Conservation (phyloP, 2,113 vertebrate species). For the Carassius gibelio region DNA sequence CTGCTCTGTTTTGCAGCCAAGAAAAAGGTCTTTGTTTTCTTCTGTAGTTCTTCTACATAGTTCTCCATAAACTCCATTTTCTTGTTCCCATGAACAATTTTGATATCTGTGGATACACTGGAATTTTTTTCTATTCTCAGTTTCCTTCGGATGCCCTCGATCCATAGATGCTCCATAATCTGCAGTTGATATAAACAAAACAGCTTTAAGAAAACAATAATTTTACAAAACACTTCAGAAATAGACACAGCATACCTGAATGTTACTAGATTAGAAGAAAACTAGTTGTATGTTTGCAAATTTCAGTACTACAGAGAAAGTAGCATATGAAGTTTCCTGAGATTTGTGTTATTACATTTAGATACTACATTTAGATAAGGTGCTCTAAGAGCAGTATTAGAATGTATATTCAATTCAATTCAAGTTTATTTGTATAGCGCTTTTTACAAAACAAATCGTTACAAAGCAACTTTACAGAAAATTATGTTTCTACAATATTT, state of each 20-base stretch:
- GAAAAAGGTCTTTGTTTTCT: slow-evolving; percentile 10
- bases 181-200: slow-evolving; percentile 8
- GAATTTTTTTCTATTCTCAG: not conserved
- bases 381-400: too few relatives aligned
- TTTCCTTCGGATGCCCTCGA: not conserved
- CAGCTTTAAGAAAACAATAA: slow-evolving; percentile 9
- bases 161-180: slow-evolving; percentile 22
- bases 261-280: too few relatives aligned
- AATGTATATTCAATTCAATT: too few relatives aligned
- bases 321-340: too few relatives aligned
- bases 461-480: too few relatives aligned
- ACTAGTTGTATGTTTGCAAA: not conserved
- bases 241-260: not conserved
- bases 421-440: too few relatives aligned
- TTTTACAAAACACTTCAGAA: slow-evolving; percentile 49
- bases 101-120: not conserved
- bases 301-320: not conserved
- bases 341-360: too few relatives aligned
- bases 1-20: not conserved
- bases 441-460: too few relatives aligned
- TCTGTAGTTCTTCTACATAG: slow-evolving; percentile 23
- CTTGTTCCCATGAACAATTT: slow-evolving; percentile 9
- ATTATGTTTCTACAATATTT: too few relatives aligned
- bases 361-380: too few relatives aligned
- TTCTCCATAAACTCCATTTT: slow-evolving; percentile 8